Evolutionary conservation across 2,797 vertebrate genomes (phyloP).

Genomic region (Petrocephalus schoutedeni): DNA sequence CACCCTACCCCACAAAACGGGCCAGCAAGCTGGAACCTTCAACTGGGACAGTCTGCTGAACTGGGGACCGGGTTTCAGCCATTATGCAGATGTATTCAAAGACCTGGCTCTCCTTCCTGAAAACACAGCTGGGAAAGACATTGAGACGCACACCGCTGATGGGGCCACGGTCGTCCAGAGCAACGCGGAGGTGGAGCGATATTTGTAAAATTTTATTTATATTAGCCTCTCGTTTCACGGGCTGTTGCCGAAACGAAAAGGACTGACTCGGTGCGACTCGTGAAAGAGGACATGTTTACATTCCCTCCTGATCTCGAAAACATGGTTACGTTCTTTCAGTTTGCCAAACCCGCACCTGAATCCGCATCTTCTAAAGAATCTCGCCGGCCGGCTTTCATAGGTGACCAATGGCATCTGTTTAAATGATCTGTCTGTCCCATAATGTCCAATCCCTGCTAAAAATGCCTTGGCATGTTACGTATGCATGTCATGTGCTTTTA

Average conservation of each 20-base stretch:
- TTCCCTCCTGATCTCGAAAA: background rate
- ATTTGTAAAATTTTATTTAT: conserved; percentile 77
- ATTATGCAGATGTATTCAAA: conserved; percentile 96
- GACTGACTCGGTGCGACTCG: background rate
- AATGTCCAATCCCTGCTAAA: background rate
- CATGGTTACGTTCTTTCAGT: background rate
- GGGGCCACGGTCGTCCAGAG: conserved; percentile 73
- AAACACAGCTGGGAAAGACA: conserved; percentile 66
- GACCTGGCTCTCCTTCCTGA: conserved; percentile 93
- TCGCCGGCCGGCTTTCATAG: background rate
- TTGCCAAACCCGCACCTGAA: background rate
- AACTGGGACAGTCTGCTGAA: conserved; percentile 98
- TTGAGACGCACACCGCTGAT: conserved; percentile 78
- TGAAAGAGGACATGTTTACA: conserved; percentile 1
- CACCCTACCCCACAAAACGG: conserved; percentile 75
- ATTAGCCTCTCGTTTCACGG: conserved; percentile 24
- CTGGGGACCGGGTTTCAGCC: conserved; percentile 96
- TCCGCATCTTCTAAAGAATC: background rate
- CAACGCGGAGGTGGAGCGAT: conserved; percentile 88
- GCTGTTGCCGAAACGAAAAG: conserved; percentile 37
- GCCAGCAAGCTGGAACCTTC: conserved; percentile 77
- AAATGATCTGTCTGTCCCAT: background rate
- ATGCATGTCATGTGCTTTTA: background rate
- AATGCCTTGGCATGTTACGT: background rate
- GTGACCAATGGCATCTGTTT: conserved; percentile 1